phyloP scores from a whole-genome alignment of 2,888 invertebrate genomes.

The Scaptomyza polygonia region DNA sequence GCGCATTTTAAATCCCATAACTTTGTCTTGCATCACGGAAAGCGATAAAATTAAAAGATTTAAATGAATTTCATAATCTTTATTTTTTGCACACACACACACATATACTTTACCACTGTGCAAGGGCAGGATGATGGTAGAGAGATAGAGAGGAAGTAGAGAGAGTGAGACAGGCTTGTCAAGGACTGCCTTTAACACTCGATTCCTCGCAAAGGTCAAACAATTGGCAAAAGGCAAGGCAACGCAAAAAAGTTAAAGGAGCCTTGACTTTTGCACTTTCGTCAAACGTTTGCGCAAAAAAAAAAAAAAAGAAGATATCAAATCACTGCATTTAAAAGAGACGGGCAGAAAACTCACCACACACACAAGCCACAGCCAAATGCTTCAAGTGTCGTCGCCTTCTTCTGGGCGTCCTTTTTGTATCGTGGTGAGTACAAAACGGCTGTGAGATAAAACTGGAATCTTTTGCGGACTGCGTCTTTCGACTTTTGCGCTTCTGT shows the following conservation, averaged over 20 bases:
- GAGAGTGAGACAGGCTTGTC: conserved; percentile 40
- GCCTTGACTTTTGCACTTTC: conserved; percentile 79
- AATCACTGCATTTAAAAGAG: conserved; percentile 25
- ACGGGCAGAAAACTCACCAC: conserved; percentile 58
- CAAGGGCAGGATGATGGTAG: not conserved
- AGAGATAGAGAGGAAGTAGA: not conserved
- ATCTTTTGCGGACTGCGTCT: conserved; percentile 49
- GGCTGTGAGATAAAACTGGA: conserved; percentile 60
- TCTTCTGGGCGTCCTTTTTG: conserved; percentile 56
- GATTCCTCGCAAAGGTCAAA: conserved; percentile 68
- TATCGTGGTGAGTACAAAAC: conserved; percentile 33
- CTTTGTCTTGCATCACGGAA: conserved; percentile 15
- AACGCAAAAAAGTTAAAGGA: conserved; percentile 30
- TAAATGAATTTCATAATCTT: conserved; percentile 18
- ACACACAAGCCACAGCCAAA: conserved; percentile 26
- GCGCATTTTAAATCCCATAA: conserved; percentile 22
- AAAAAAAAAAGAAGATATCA: conserved; percentile 13
- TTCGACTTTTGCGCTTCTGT: conserved; percentile 47
- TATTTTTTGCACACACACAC: not conserved
- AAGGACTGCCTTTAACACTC: conserved; percentile 51
- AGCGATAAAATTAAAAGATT: conserved; percentile 2
- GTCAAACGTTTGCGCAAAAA: conserved; percentile 52
- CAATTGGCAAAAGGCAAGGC: conserved; percentile 28
- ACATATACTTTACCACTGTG: conserved; percentile 42
- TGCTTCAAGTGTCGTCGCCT: conserved; percentile 57